Evolutionary conservation across 2,888 invertebrate genomes (phyloP).

Genomic region (Lamellibrachia satsuma): DNA sequence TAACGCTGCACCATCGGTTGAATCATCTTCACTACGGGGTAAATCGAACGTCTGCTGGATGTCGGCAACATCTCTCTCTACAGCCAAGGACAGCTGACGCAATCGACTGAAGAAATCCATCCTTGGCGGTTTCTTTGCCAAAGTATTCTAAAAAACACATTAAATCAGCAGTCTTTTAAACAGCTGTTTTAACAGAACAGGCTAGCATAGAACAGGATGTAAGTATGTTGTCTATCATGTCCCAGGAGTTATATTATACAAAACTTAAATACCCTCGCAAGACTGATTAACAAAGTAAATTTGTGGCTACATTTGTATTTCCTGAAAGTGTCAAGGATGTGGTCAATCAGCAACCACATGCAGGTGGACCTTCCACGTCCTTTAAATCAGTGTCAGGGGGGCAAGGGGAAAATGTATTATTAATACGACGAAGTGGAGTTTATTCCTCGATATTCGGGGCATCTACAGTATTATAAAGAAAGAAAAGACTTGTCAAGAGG

Average conservation of each 20-base stretch:
- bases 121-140: background rate
- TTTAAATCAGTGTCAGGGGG: too few species aligned
- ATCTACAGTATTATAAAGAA: too few species aligned
- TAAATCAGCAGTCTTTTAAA: background rate
- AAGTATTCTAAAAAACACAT: background rate
- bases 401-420: too few species aligned
- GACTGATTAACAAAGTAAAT: too few species aligned
- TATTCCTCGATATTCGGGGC: too few species aligned
- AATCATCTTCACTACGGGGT: background rate
- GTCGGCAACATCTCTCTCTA: background rate
- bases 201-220: background rate
- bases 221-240: background rate
- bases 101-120: conserved; percentile 10
- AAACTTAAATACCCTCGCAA: too few species aligned
- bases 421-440: too few species aligned
- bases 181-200: background rate
- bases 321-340: too few species aligned
- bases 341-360: too few species aligned
- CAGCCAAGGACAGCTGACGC: background rate
- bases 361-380: too few species aligned
- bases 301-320: too few species aligned
- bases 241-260: background rate
- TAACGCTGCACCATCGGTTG: background rate
- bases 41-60: background rate
- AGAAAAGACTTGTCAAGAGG: too few species aligned